Evolutionary conservation across 2,797 vertebrate genomes (phyloP).

Genomic region (Amniataba percoides): DNA sequence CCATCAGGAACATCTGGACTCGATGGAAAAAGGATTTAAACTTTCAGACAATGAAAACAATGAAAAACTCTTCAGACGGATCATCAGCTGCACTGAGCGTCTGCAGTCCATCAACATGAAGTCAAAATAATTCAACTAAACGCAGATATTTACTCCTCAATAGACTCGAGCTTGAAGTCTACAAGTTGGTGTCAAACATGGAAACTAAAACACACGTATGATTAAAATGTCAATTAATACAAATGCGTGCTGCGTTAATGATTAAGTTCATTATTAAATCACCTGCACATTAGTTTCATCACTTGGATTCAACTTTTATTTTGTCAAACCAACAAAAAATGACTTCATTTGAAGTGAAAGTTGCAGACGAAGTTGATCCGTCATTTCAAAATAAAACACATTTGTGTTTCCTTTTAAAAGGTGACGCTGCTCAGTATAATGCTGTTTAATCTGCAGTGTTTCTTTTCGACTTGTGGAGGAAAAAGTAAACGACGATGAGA

Average conservation of each 20-base stretch:
- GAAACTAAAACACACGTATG: too few relatives aligned
- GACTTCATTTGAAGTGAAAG: neutral
- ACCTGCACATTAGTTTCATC: too few relatives aligned
- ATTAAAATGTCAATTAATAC: too few relatives aligned
- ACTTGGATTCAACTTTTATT: too few relatives aligned
- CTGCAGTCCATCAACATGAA: neutral
- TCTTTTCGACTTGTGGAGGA: neutral
- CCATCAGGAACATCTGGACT: too few relatives aligned
- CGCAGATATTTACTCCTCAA: neutral
- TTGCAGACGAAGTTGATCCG: neutral
- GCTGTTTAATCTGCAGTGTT: neutral
- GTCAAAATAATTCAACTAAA: neutral
- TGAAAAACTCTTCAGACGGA: neutral
- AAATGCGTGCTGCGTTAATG: too few relatives aligned
- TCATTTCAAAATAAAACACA: neutral
- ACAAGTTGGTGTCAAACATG: neutral
- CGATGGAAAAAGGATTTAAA: neutral
- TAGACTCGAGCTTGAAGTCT: neutral
- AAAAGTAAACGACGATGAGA: slow-evolving; percentile 12
- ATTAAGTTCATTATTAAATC: too few relatives aligned
- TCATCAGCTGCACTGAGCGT: neutral
- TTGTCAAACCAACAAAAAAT: too few relatives aligned
- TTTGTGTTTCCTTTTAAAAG: neutral
- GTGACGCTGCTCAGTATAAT: neutral
- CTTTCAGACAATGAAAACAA: too few relatives aligned